phyloP scores from a whole-genome alignment of 2,888 invertebrate genomes.

The Tanaodytes sp. region DNA sequence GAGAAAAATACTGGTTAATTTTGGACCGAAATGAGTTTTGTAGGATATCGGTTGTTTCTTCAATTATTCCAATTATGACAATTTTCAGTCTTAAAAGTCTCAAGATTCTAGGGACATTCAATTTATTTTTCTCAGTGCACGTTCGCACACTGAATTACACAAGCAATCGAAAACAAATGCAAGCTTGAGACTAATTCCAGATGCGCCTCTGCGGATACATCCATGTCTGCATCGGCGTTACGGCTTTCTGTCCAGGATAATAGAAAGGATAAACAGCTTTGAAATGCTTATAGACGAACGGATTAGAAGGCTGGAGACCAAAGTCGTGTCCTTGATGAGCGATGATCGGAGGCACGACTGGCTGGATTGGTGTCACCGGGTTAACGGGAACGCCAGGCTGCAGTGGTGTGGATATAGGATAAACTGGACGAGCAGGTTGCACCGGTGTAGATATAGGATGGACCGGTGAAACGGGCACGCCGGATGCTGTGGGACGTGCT shows the following conservation, averaged over 20 bases:
- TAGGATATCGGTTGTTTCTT: no score
- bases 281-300: slow-evolving; percentile 64
- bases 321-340: slow-evolving; percentile 59
- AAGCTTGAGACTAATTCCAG: slow-evolving; percentile 13
- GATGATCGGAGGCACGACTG: slow-evolving; percentile 49
- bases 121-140: no score
- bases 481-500: slow-evolving; percentile 38
- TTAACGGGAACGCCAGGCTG: slow-evolving; percentile 56
- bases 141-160: slow-evolving; percentile 25
- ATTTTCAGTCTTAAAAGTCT: no score
- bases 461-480: slow-evolving; percentile 52
- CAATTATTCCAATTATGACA: no score
- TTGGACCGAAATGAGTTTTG: no score
- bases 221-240: slow-evolving; percentile 63
- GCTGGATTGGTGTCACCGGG: slow-evolving; percentile 54
- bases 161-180: not conserved
- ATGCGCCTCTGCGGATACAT: slow-evolving; percentile 59
- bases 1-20: no score
- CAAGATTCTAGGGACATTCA: no score
- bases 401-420: slow-evolving; percentile 45
- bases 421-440: slow-evolving; percentile 46
- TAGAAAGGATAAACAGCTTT: slow-evolving; percentile 67
- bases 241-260: slow-evolving; percentile 64
- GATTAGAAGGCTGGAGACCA: slow-evolving; percentile 56
- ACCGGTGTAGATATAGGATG: slow-evolving; percentile 44